Evolutionary conservation across 2,888 invertebrate genomes (phyloP).

Genomic region (Hyles lineata): DNA sequence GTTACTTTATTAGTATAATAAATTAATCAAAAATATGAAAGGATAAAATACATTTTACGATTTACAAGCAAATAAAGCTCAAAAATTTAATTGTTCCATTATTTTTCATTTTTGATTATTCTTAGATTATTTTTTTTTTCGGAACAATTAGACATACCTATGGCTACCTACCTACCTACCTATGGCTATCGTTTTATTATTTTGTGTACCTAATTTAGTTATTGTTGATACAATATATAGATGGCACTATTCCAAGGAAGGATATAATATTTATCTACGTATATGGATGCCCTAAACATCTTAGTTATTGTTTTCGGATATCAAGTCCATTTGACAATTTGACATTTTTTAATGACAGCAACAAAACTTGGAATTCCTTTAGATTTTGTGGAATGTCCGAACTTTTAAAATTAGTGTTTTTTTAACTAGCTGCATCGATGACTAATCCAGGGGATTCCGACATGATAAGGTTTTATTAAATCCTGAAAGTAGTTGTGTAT

Average conservation of each 20-base stretch:
- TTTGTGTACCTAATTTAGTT: too few species aligned
- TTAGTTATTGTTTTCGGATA: background rate
- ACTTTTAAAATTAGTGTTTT: background rate
- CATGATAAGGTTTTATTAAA: slow-evolving; percentile 7
- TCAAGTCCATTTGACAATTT: background rate
- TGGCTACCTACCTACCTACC: too few species aligned
- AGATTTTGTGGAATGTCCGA: slow-evolving; percentile 9
- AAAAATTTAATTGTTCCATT: too few species aligned
- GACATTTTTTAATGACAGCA: slow-evolving; percentile 19
- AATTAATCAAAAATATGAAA: too few species aligned
- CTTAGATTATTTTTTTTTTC: too few species aligned
- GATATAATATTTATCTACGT: background rate
- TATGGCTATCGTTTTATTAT: too few species aligned
- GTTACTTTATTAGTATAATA: too few species aligned
- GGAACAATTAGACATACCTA: too few species aligned
- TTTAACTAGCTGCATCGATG: background rate
- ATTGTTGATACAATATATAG: background rate
- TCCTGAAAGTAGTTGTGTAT: background rate
- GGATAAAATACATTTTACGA: too few species aligned
- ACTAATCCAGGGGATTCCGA: slow-evolving; percentile 11
- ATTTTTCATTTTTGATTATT: too few species aligned
- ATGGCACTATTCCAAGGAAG: background rate
- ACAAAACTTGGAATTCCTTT: slow-evolving; percentile 22
- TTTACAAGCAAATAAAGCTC: too few species aligned
- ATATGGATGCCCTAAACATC: background rate